Evolutionary conservation across 2,113 vertebrate genomes (phyloP).

Genomic region (Bambusicola thoracicus): DNA sequence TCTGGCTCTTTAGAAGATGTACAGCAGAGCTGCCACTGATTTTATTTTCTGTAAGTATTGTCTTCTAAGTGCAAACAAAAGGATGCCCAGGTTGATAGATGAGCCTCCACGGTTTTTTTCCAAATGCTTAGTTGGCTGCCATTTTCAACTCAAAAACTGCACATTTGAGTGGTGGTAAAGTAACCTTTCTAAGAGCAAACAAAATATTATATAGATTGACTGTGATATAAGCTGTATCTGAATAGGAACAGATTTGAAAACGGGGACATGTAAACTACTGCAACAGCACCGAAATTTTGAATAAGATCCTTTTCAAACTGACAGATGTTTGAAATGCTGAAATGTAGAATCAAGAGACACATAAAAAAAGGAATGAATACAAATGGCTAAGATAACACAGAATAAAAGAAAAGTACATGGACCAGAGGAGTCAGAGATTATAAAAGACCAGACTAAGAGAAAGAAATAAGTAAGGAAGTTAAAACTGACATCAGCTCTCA

Average conservation of each 20-base stretch:
- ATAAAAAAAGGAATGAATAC: not conserved
- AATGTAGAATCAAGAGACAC: not conserved
- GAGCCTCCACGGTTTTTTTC: not conserved
- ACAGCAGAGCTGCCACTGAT: not conserved
- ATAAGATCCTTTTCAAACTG: not conserved
- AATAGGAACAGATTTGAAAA: not conserved
- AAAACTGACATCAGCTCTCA: not conserved
- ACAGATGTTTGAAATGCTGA: not conserved
- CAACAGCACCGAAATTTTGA: not conserved
- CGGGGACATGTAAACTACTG: not conserved
- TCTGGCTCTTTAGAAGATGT: not conserved
- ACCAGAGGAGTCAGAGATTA: not conserved
- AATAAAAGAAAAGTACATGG: not conserved
- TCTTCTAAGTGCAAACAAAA: not conserved
- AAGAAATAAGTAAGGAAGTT: not conserved
- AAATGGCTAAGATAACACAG: not conserved
- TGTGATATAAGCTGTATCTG: not conserved
- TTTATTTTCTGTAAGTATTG: not conserved
- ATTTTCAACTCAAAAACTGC: not conserved
- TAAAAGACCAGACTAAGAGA: not conserved
- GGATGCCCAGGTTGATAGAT: not conserved
- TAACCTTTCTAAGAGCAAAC: not conserved
- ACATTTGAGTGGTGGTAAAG: not conserved
- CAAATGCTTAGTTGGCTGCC: not conserved
- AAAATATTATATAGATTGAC: not conserved